Base-by-base conservation (phyloP, 2,113 vertebrate species). In the Podarcis raffonei region DNA sequence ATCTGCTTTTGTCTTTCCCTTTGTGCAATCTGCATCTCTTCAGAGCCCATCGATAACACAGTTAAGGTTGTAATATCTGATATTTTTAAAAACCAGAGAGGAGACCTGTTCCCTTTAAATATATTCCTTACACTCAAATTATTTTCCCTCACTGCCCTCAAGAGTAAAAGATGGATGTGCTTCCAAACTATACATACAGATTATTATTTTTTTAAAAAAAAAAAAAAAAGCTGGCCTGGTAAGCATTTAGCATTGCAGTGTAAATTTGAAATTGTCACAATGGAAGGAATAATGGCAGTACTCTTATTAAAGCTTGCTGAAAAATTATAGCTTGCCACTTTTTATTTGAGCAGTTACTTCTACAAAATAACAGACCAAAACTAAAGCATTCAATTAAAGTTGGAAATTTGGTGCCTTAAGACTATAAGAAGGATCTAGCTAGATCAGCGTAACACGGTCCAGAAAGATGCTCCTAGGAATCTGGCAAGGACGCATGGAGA, bases 271-370 rank as follows among this genome's bases (percentile, higher is more conserved):
- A 93, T 84, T 88, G 83, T 93, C 90, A 91, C 83, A 91, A 83
- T 74, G 88, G 89, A 90, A 94, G 90, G 57, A 89, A 90, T 79
- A 92, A 92, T 92, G 16, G 62, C 86, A 92, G 89, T 15, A 35
- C 39, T 89, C 87, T 92, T 83, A 87, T 86, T 86, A 86, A 0
- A 0, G 65, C 68, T 92, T 9, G 1, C 71, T 85, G 85, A 91
- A 92, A 95, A 94, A 93, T 84, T 93, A 90, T 20, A 87, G 88
- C 90, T 89, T 91, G 90, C 23, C 88, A 85, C 84, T 92, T 93
- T 62, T 80, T 65, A 90, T 93, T 92, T 92, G 86, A 80, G 32
- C 85, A 35, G 72, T 89, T 89, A 87, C 42, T 93, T 90, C 87
- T 90, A 92, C 72, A 81, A 87, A 89, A n/a, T 82, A 93, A 88